A percentile compares a stretch with the other conserved stretches of the same genome.
Evolutionary conservation across 2,797 vertebrate species (phyloP).

Genomic region (Salmo trutta): DNA sequence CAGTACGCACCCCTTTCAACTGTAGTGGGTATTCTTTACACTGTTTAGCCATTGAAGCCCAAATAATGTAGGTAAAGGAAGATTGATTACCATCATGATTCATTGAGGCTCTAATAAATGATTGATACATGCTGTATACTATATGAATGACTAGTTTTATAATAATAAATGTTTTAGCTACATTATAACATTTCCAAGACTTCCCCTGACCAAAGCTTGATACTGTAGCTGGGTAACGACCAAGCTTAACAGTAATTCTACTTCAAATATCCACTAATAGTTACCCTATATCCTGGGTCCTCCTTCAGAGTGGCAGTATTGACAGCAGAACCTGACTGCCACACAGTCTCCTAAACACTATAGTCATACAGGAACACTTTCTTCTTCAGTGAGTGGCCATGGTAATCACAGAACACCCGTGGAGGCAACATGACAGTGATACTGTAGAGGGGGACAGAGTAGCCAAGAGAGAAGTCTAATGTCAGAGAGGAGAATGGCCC

Average conservation of each 20-base stretch:
- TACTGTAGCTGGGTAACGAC: no score
- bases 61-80: no score
- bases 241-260: not conserved
- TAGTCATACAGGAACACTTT: constrained; percentile 94
- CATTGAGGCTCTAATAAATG: no score
- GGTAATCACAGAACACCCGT: constrained; percentile 95
- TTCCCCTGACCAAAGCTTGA: no score
- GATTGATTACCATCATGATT: not conserved
- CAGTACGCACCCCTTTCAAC: no score
- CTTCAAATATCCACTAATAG: not conserved
- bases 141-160: no score
- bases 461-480: not conserved
- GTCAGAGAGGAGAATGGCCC: not conserved
- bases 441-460: not conserved
- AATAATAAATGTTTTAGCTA: no score
- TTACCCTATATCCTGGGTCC: constrained; percentile 87
- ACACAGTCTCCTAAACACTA: constrained; percentile 91
- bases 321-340: constrained; percentile 83
- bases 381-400: constrained; percentile 93
- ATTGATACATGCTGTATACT: no score
- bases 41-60: no score
- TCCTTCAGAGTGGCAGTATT: constrained; percentile 76
- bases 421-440: constrained; percentile 4
- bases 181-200: no score
- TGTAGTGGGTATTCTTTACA: not conserved